Conservation (phyloP, 2,888 invertebrate species). For the Drosophila borealis region DNA sequence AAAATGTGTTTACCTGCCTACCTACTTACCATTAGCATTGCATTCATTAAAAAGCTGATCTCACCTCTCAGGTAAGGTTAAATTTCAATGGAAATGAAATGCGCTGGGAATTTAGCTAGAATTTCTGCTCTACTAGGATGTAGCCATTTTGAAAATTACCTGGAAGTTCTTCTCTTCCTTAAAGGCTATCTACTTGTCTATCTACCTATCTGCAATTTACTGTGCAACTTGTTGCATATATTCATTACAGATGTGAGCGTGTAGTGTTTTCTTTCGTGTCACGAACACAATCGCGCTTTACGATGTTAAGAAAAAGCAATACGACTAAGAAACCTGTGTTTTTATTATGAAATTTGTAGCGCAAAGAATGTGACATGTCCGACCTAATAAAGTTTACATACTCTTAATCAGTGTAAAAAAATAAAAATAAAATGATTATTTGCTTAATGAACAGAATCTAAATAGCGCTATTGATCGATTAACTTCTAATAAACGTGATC, state of each 20-base stretch:
- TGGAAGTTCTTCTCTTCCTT: conserved; percentile 1
- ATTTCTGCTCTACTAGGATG: not conserved
- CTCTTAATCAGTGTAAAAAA: too few species aligned
- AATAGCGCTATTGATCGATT: too few species aligned
- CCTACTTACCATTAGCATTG: conserved; percentile 15
- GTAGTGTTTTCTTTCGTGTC: not conserved
- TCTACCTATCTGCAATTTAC: too few species aligned
- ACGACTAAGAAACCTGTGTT: not conserved
- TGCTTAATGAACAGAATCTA: too few species aligned
- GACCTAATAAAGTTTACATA: too few species aligned
- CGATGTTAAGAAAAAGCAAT: not conserved
- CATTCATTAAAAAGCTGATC: conserved; percentile 23
- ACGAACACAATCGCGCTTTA: not conserved
- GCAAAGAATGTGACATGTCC: too few species aligned
- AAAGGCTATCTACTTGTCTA: not conserved
- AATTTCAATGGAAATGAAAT: conserved; percentile 21
- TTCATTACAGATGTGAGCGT: not conserved
- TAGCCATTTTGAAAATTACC: conserved; percentile 32
- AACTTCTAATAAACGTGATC: too few species aligned
- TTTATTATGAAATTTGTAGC: too few species aligned
- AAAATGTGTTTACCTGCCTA: conserved; percentile 23
- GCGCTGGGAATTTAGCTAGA: not conserved
- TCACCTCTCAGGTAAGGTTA: conserved; percentile 27
- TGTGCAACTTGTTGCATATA: too few species aligned
- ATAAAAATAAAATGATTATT: too few species aligned